A percentile compares a stretch with the other conserved stretches of the same genome.
phyloP scores from a whole-genome alignment of 2,888 invertebrate species.

The Cataglyphis livida region DNA sequence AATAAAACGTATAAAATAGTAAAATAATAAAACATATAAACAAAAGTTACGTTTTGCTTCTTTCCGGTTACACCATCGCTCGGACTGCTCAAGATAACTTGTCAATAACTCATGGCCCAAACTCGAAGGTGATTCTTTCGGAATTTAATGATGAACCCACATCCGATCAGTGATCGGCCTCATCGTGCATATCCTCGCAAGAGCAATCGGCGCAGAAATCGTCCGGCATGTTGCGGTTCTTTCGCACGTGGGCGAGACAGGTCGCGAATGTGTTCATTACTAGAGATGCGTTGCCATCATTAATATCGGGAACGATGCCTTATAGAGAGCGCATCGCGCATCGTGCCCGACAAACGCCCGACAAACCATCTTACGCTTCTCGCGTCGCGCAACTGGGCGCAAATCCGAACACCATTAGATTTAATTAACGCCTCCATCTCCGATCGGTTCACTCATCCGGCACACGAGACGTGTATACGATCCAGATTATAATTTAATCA shows the following conservation, averaged over 20 bases:
- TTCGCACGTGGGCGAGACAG: conserved; percentile 75
- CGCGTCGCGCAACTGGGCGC: conserved; percentile 15
- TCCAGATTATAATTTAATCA: conserved; percentile 62
- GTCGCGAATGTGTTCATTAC: conserved; percentile 76
- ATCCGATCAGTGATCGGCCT: background rate
- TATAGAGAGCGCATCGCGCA: conserved; percentile 55
- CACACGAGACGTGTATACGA: background rate
- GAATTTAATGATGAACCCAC: background rate
- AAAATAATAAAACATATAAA: background rate
- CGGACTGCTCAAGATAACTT: background rate
- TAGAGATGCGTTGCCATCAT: conserved; percentile 70
- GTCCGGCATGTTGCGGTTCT: conserved; percentile 12
- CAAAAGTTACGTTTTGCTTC: background rate
- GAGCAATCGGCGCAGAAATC: conserved; percentile 17
- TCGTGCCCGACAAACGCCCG: conserved; percentile 42
- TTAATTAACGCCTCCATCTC: conserved; percentile 56
- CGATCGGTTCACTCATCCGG: background rate
- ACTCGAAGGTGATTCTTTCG: background rate
- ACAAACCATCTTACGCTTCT: conserved; percentile 18
- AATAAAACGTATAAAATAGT: too few relatives aligned
- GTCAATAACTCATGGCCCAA: background rate
- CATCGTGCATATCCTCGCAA: conserved; percentile 28
- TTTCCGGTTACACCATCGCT: background rate
- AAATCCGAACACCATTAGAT: conserved; percentile 61
- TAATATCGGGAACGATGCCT: conserved; percentile 71